phyloP scores from a whole-genome alignment of 1,140 invertebrate genomes.

The Dendroctonus valens region DNA sequence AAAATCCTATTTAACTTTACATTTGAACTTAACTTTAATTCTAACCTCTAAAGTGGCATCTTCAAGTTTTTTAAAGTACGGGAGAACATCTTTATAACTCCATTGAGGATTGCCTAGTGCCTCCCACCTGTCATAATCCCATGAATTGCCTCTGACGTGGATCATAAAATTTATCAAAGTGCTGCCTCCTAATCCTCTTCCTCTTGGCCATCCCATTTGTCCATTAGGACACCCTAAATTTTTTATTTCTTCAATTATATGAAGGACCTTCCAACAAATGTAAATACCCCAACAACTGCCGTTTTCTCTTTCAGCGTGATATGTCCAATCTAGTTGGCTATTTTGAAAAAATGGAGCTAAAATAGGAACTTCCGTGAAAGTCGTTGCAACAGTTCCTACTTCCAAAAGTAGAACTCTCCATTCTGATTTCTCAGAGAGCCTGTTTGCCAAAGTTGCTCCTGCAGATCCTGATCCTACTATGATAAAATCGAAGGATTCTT shows the following conservation, averaged over 20 bases:
- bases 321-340: constrained; percentile 77
- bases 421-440: constrained; percentile 68
- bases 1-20: neutral
- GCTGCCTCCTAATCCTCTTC: constrained; percentile 69
- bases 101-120: constrained; percentile 73
- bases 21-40: neutral
- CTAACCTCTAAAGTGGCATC: constrained; percentile 52
- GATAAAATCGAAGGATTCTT: constrained; percentile 46
- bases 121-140: constrained; percentile 67
- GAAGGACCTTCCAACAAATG: neutral
- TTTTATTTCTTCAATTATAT: constrained; percentile 6
- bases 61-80: constrained; percentile 80
- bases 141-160: constrained; percentile 77
- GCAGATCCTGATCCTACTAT: constrained; percentile 53
- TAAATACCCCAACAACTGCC: constrained; percentile 39
- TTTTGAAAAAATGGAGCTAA: constrained; percentile 67
- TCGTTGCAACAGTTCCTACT: constrained; percentile 64
- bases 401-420: constrained; percentile 74
- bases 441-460: constrained; percentile 60
- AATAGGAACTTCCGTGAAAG: constrained; percentile 71
- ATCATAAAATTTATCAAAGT: constrained; percentile 87
- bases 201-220: constrained; percentile 61
- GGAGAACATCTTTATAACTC: constrained; percentile 76
- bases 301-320: constrained; percentile 68
- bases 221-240: constrained; percentile 54